Percentiles rank a stretch among this genome's conserved stretches.
phyloP scores from a whole-genome alignment of 2,797 vertebrate genomes.

The Pangasius macronema region DNA sequence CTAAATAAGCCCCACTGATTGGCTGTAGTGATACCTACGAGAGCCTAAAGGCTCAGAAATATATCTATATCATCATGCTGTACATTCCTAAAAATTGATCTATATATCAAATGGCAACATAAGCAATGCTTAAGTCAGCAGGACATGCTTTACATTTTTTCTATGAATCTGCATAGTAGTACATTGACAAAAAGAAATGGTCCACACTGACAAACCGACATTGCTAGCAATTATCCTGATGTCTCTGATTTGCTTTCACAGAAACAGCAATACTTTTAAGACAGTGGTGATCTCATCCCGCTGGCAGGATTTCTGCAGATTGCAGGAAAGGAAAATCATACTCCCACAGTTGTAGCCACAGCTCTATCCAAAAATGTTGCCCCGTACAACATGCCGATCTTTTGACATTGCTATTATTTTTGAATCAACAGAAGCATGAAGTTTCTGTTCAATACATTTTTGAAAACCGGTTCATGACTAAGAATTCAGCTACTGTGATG shows the following conservation, averaged over 20 bases:
- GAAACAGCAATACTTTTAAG: constrained; percentile 1
- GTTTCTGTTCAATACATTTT: not conserved
- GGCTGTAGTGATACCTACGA: not conserved
- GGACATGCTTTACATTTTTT: not conserved
- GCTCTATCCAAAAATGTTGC: not conserved
- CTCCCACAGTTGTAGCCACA: not conserved
- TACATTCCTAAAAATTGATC: not conserved
- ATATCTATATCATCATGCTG: not conserved
- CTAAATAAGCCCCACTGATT: not conserved
- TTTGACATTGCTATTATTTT: not conserved
- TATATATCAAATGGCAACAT: not conserved
- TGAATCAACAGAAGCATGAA: not conserved
- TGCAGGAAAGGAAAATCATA: not conserved
- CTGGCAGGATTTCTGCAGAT: not conserved
- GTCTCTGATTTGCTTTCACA: constrained; percentile 23
- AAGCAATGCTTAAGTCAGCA: not conserved
- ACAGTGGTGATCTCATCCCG: constrained; percentile 12
- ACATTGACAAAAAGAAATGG: not conserved
- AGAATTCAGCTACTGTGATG: not conserved
- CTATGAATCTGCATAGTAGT: not conserved
- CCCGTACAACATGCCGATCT: not conserved
- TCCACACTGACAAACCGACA: not conserved
- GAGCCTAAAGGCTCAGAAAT: not conserved
- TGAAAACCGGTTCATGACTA: not conserved
- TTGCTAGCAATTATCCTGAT: not conserved